phyloP scores from a whole-genome alignment of 2,797 vertebrate species.

The Atherinosoma microstoma region DNA sequence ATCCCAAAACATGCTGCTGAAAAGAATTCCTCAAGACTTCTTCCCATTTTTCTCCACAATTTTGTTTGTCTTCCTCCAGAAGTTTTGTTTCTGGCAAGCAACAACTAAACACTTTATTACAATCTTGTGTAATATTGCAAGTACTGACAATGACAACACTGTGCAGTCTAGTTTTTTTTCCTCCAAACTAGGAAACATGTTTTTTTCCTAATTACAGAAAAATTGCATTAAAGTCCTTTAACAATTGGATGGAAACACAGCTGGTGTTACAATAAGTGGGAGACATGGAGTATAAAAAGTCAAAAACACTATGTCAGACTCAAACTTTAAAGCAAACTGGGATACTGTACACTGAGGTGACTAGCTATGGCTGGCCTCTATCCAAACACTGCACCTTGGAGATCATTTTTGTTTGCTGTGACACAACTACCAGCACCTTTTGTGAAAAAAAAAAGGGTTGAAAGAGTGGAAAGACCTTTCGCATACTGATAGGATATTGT shows the following conservation, averaged over 20 bases:
- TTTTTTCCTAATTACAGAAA: no score
- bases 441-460: neutral
- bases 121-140: no score
- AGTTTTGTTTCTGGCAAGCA: neutral
- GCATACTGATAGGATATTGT: neutral
- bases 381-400: neutral
- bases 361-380: neutral
- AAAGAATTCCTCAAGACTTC: neutral
- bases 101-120: neutral
- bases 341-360: no score
- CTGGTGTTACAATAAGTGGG: no score
- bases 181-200: no score
- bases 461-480: neutral
- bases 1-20: neutral
- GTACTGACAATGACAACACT: no score
- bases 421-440: constrained; percentile 1
- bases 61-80: neutral
- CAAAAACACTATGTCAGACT: no score
- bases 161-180: no score
- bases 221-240: no score
- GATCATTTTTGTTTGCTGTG: neutral
- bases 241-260: no score
- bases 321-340: no score
- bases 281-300: no score
- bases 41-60: neutral